Evolutionary conservation across 2,113 vertebrate genomes (phyloP), one percentile per base, ranked within the genome.

Genomic region (Cyanoderma ruficeps): DNA sequence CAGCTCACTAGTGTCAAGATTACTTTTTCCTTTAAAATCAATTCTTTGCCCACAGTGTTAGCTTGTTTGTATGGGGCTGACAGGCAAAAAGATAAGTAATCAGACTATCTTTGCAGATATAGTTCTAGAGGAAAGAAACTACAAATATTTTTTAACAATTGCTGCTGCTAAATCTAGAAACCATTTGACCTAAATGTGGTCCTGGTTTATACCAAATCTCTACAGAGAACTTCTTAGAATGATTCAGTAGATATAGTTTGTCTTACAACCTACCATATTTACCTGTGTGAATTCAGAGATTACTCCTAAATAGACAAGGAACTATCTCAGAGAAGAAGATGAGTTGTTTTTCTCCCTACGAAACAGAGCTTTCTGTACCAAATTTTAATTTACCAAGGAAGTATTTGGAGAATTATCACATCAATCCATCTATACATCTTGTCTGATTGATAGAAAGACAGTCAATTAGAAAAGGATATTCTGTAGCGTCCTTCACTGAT

Each of bases 161-260:
- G 12, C 18, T 78, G 8, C 11, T 85, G 15, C 37, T 76, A 83
- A 80, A 15, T 8, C 4, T 22, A 78, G 19, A 72, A 81, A 37
- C 2, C 1, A 17, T 61, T 49, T 78, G 6, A 46, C 31, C 30
- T 67, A 2, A 25, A 42, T 47, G 20, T 35, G 21, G 25, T 65
- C 8, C 24, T 90, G 2, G 46, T 57, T 87, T 70, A 28, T 19
- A 44, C 3, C 8, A 46, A n/a, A 83, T 79, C 10, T 67, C 60
- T 55, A 41, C 15, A 37, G 30, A 63, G 1, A 41, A 35, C 5
- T 9, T 57, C 22, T 76, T 87, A 50, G 84, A 94, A 53, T 33
- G 0, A 50, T n/a, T 50, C 20, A 30, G 3, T 22, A 65, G 10
- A 39, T 72, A 24, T 2, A 57, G 9, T 28, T 4, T 57, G 4